Evolutionary conservation across 2,797 vertebrate genomes (phyloP).

Genomic region (Lacerta bilineata): DNA sequence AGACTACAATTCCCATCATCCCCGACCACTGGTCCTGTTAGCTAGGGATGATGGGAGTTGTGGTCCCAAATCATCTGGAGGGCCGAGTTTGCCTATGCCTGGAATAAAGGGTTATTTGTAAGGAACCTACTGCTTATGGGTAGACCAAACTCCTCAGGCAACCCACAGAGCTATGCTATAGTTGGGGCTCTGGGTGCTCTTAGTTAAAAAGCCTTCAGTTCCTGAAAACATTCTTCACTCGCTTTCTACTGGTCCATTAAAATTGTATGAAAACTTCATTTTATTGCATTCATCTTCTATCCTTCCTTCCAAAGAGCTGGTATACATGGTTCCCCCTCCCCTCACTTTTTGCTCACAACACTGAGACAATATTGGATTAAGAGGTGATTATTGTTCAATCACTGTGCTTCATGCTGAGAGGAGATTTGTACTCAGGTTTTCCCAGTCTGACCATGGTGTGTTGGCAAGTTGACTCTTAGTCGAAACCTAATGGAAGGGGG

Average conservation of each 20-base stretch:
- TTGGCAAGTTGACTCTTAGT: no score
- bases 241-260: neutral
- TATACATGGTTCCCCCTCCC: neutral
- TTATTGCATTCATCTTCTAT: neutral
- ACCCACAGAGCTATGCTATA: no score
- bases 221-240: neutral
- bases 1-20: no score
- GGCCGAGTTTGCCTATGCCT: no score
- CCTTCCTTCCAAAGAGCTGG: neutral
- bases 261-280: neutral
- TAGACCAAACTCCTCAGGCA: no score
- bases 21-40: no score
- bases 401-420: neutral
- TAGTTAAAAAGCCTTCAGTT: no score
- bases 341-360: neutral
- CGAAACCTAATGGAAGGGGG: neutral
- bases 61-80: no score
- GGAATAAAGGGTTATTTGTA: no score
- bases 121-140: no score
- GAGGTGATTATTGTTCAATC: neutral
- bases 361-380: neutral
- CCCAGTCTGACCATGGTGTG: neutral
- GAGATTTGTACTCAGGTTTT: neutral
- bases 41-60: no score
- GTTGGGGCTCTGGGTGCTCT: no score